Evolutionary conservation across 2,888 invertebrate genomes (phyloP).

Genomic region (Malthinus seriepunctatus): DNA sequence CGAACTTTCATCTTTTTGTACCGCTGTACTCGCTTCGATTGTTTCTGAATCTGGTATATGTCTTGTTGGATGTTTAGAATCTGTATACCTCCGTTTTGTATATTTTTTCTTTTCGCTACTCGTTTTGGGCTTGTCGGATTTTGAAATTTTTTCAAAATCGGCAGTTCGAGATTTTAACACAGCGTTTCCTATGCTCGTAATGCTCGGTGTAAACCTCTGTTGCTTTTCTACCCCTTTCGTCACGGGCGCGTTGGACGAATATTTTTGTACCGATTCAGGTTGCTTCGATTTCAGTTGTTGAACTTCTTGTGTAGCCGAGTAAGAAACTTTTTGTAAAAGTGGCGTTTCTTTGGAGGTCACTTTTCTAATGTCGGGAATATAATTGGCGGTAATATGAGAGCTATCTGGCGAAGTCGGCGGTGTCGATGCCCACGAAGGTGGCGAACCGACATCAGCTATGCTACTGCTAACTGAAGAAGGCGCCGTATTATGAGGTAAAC

Average conservation of each 20-base stretch:
- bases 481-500: slow-evolving; percentile 54
- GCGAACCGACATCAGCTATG: slow-evolving; percentile 54
- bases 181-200: slow-evolving; percentile 68
- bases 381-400: slow-evolving; percentile 58
- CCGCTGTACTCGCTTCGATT: slow-evolving; percentile 42
- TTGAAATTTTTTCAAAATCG: slow-evolving; percentile 66
- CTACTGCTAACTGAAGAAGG: slow-evolving; percentile 50
- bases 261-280: slow-evolving; percentile 31
- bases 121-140: slow-evolving; percentile 55
- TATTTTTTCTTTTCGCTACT: slow-evolving; percentile 62
- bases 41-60: slow-evolving; percentile 61
- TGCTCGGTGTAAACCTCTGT: slow-evolving; percentile 59
- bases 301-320: slow-evolving; percentile 63
- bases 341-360: slow-evolving; percentile 46
- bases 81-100: slow-evolving; percentile 63
- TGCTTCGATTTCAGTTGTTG: slow-evolving; percentile 39
- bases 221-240: slow-evolving; percentile 26
- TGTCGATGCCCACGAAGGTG: slow-evolving; percentile 63
- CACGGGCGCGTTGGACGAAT: slow-evolving; percentile 38
- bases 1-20: slow-evolving; percentile 29
- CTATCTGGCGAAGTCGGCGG: slow-evolving; percentile 63
- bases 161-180: slow-evolving; percentile 69
- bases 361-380: slow-evolving; percentile 56
- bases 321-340: slow-evolving; percentile 63
- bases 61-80: slow-evolving; percentile 62